Base-by-base conservation (phyloP, 2,888 invertebrate species). In the Leucoptera coffeella region DNA sequence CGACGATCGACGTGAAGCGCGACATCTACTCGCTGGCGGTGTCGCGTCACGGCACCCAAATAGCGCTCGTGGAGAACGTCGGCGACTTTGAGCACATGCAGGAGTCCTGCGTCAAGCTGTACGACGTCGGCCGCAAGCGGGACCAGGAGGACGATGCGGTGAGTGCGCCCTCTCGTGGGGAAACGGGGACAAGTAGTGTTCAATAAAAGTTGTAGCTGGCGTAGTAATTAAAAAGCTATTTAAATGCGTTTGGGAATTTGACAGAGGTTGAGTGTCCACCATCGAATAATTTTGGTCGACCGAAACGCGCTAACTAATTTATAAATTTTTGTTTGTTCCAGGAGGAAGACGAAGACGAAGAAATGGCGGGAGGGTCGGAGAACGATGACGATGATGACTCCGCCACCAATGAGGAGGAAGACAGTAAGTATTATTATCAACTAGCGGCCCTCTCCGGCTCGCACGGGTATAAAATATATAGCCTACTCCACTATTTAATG, bases 1-100 rank as follows among this genome's bases (percentile, higher is more conserved):
- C 94, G 0, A 96, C 95, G 0, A 83, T 91, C 35, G 95, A 96
- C 64, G 89, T 93, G 11, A 92, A 92, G 49, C 80, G 85, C 34
- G 87, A 85, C 41, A 89, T 96, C 29, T 86, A 87, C 50, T 87
- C 88, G 43, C 60, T 97, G 35, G 81, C 85, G 30, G 82, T 89
- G 30, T 90, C 91, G 40, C 77, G 79, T 23, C 80, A 77, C 45
- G 94, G 94, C 41, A 85, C 85, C 15, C 87, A 89, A 54, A 82
- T 96, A 34, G 90, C 91, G 0, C 71, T 95, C 0, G 90, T 96
- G 1, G 96, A 96, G 71, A 90, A 90, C 58, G 78, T 85, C 47
- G 85, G 86, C 1, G 79, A 83, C 38, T 89, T 84, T 47, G 85
- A 88, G 31, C 79, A 85, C 33, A 79, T 86, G 34, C 88, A 90